phyloP scores from a whole-genome alignment of 2,797 vertebrate species.

The Rhincodon typus region DNA sequence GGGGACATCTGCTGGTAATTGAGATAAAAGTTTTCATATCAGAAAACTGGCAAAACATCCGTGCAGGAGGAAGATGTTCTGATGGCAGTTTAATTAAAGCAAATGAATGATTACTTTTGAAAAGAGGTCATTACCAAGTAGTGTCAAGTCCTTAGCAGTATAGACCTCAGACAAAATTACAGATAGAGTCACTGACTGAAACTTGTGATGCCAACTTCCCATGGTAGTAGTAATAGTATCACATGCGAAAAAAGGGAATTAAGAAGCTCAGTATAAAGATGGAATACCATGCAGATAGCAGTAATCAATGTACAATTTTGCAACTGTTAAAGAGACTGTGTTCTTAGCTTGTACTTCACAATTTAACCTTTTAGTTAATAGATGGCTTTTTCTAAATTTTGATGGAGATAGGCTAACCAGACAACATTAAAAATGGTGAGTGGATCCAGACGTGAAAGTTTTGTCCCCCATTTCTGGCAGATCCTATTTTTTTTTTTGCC shows the following conservation, averaged over 20 bases:
- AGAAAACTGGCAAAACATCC: neutral
- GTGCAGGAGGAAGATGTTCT: neutral
- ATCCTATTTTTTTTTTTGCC: no score
- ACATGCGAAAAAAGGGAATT: constrained; percentile 55
- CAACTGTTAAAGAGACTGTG: constrained; percentile 49
- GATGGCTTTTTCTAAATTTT: neutral
- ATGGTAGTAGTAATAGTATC: constrained; percentile 52
- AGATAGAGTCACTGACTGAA: neutral
- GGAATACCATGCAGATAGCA: constrained; percentile 59
- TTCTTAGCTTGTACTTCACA: neutral
- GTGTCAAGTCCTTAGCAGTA: neutral
- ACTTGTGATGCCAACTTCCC: constrained; percentile 43
- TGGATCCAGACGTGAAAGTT: no score
- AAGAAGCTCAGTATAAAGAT: constrained; percentile 48
- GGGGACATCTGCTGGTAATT: constrained; percentile 19
- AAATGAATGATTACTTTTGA: constrained; percentile 14
- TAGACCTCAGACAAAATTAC: neutral
- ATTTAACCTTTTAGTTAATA: neutral
- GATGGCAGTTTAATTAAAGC: constrained; percentile 9
- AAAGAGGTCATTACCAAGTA: neutral
- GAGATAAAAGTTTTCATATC: neutral
- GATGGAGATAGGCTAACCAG: no score
- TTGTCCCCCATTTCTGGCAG: no score
- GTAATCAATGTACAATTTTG: constrained; percentile 48
- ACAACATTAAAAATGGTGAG: no score